These are phyloP conservation scores for Popillia japonica DNA, from an alignment of 1,140 invertebrate genomes.

Conservation along the genomic window DNA sequence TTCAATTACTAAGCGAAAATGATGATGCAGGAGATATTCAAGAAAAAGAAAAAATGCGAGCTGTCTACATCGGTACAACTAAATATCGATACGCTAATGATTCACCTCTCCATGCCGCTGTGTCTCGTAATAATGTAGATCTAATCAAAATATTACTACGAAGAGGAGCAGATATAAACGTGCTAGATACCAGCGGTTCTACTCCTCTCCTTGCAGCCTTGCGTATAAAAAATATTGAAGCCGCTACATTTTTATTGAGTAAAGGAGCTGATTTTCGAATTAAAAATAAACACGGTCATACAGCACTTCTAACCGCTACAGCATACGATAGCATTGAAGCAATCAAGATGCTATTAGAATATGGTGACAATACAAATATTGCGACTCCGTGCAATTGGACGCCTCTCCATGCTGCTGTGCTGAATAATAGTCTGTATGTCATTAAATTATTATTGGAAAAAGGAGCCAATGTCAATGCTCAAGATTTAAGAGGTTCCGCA, in stretches of 20 bases:
- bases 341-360: too few species aligned
- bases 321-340: too few species aligned
- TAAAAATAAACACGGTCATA: too few species aligned
- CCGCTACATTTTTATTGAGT: too few species aligned
- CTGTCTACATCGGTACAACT: background rate
- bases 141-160: background rate
- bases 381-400: background rate
- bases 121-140: background rate
- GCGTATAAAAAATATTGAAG: background rate
- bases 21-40: background rate
- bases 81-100: background rate
- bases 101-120: background rate
- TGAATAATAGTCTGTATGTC: background rate
- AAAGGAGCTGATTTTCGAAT: too few species aligned
- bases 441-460: background rate
- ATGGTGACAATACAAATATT: too few species aligned
- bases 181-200: background rate
- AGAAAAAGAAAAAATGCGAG: background rate
- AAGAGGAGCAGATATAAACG: background rate
- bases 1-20: background rate
- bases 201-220: background rate
- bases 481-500: background rate
- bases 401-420: background rate
- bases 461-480: background rate
- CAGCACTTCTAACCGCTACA: too few species aligned